phyloP scores from a whole-genome alignment of 1,140 invertebrate genomes.

The Mercenaria mercenaria region DNA sequence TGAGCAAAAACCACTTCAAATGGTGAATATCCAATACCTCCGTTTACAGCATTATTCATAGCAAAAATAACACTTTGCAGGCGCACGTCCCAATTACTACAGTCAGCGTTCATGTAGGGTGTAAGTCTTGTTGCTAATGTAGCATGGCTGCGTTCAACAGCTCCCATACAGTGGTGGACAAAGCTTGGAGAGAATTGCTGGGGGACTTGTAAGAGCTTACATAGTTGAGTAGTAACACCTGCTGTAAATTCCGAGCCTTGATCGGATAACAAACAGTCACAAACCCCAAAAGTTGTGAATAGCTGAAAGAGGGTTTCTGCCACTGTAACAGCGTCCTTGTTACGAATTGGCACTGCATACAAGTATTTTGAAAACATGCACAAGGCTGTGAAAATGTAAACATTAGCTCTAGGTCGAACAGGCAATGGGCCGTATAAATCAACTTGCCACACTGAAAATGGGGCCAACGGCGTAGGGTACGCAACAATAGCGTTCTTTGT shows the following conservation, averaged over 20 bases:
- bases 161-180: conserved; percentile 25
- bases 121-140: conserved; percentile 1
- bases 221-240: neutral
- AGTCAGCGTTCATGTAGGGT: conserved; percentile 19
- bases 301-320: neutral
- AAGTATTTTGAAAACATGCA: conserved; percentile 59
- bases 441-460: conserved; percentile 16
- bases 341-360: neutral
- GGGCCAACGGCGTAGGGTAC: neutral
- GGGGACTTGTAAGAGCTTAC: conserved; percentile 2
- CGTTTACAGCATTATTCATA: conserved; percentile 13
- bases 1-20: conserved; percentile 1
- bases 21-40: neutral
- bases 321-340: conserved; percentile 26
- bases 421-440: conserved; percentile 50
- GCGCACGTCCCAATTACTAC: neutral
- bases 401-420: conserved; percentile 39
- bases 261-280: conserved; percentile 19
- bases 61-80: neutral
- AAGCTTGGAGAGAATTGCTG: conserved; percentile 29
- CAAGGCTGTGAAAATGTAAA: conserved; percentile 67
- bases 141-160: neutral
- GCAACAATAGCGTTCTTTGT: conserved; percentile 7
- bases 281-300: conserved; percentile 13
- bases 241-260: conserved; percentile 25